Evolutionary conservation across 2,888 invertebrate species (phyloP).

Genomic region (Cheilosia vernalis): DNA sequence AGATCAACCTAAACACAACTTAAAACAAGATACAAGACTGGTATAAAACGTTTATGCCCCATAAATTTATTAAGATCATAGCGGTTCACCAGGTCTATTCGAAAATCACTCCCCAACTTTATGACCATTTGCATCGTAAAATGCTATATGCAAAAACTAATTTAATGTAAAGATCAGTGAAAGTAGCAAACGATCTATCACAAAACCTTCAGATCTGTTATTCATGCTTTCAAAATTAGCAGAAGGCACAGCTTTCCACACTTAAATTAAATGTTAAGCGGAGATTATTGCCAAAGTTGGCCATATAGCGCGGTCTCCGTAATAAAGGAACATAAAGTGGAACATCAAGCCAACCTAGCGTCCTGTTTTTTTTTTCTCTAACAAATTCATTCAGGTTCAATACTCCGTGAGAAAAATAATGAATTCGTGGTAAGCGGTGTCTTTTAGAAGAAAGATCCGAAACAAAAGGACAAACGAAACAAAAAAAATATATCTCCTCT

Average conservation of each 20-base stretch:
- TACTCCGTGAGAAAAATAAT: slow-evolving; percentile 55
- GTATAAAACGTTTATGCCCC: too few species aligned
- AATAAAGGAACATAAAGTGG: slow-evolving; percentile 6
- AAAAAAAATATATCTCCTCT: slow-evolving; percentile 36
- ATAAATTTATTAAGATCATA: too few species aligned
- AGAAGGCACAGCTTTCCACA: background rate
- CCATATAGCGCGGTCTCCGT: slow-evolving; percentile 2
- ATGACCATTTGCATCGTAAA: background rate
- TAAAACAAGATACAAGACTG: too few species aligned
- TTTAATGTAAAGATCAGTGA: background rate
- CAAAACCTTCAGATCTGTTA: background rate
- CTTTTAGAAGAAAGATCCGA: slow-evolving; percentile 44
- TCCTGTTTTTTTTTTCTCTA: slow-evolving; percentile 26
- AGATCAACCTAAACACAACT: too few species aligned
- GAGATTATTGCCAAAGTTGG: background rate
- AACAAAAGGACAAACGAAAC: slow-evolving; percentile 14
- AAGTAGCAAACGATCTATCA: background rate
- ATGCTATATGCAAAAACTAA: background rate
- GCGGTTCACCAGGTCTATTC: too few species aligned
- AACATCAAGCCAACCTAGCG: slow-evolving; percentile 15
- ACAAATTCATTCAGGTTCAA: slow-evolving; percentile 57
- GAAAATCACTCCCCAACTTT: background rate
- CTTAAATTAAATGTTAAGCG: background rate
- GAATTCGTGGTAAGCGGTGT: slow-evolving; percentile 59
- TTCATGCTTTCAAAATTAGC: background rate